These are phyloP conservation scores for Mionectes macconnelli DNA, from an alignment of 2,113 vertebrate genomes.

Conservation along the genomic window DNA sequence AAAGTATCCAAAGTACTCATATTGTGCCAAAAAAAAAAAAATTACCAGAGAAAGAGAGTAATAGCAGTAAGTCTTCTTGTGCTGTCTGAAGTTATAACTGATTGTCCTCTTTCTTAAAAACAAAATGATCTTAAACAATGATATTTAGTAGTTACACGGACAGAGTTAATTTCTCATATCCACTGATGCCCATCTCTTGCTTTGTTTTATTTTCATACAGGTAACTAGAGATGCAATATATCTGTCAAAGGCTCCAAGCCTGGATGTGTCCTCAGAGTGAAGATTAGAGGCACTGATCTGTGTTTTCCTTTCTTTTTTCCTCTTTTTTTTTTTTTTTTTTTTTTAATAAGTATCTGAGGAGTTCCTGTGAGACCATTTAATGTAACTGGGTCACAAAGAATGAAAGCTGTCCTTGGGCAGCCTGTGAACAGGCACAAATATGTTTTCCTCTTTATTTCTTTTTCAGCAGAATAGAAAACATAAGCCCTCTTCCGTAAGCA, in stretches of 20 bases:
- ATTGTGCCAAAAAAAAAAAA: background rate
- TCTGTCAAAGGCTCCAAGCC: slow-evolving; percentile 15
- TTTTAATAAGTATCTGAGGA: slow-evolving; percentile 13
- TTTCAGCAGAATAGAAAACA: slow-evolving; percentile 22
- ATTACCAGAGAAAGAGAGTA: background rate
- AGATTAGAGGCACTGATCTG: slow-evolving; percentile 26
- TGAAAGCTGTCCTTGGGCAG: slow-evolving; percentile 51
- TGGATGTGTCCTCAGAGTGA: slow-evolving; percentile 14
- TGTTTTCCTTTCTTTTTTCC: background rate
- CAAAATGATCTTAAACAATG: background rate
- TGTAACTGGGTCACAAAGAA: slow-evolving; percentile 67
- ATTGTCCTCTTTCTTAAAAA: background rate
- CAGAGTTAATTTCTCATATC: background rate
- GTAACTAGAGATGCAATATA: background rate
- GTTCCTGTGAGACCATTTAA: slow-evolving; percentile 36
- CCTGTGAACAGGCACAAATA: slow-evolving; percentile 49
- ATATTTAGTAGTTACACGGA: background rate
- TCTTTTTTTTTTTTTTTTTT: background rate
- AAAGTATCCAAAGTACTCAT: background rate
- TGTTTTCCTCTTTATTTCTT: background rate
- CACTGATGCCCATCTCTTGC: background rate
- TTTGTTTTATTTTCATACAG: slow-evolving; percentile 31
- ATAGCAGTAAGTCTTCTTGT: background rate
- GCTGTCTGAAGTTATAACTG: background rate
- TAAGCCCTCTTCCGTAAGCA: background rate